Evolutionary conservation across 2,113 vertebrate genomes (phyloP).

Genomic region (Ophiodon elongatus): DNA sequence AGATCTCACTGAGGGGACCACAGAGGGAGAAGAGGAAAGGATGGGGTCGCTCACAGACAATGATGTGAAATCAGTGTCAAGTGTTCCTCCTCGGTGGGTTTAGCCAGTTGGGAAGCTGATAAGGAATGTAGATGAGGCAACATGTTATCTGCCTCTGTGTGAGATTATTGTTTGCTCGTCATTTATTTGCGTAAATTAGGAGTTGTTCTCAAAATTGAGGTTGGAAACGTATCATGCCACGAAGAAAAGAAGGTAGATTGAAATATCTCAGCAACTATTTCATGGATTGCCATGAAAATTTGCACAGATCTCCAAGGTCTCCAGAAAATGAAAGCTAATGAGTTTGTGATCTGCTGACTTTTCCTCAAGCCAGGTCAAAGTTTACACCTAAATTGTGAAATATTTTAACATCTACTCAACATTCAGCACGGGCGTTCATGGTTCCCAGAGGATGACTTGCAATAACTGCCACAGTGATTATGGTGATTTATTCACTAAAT

Average conservation of each 20-base stretch:
- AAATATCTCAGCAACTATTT: background rate
- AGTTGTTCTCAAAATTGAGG: background rate
- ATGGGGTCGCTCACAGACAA: constrained; percentile 52
- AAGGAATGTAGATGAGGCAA: constrained; percentile 45
- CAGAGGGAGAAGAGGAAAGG: constrained; percentile 39
- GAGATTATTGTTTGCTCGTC: background rate
- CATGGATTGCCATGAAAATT: background rate
- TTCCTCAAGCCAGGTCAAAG: background rate
- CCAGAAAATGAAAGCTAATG: background rate
- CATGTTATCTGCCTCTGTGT: constrained; percentile 2
- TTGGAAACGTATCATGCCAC: background rate
- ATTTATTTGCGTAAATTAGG: background rate
- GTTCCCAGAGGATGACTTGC: background rate
- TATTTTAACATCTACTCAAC: background rate
- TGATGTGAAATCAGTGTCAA: constrained; percentile 66
- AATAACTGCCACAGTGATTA: background rate
- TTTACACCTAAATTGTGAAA: background rate
- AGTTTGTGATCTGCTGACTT: background rate
- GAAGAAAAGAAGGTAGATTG: background rate
- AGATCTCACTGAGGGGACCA: constrained; percentile 48
- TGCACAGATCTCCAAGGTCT: background rate
- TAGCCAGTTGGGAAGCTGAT: constrained; percentile 45
- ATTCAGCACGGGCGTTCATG: background rate
- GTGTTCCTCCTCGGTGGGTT: constrained; percentile 58
- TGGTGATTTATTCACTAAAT: background rate